Evolutionary conservation across 2,797 vertebrate genomes (phyloP).

Genomic region (Rachycentron canadum): DNA sequence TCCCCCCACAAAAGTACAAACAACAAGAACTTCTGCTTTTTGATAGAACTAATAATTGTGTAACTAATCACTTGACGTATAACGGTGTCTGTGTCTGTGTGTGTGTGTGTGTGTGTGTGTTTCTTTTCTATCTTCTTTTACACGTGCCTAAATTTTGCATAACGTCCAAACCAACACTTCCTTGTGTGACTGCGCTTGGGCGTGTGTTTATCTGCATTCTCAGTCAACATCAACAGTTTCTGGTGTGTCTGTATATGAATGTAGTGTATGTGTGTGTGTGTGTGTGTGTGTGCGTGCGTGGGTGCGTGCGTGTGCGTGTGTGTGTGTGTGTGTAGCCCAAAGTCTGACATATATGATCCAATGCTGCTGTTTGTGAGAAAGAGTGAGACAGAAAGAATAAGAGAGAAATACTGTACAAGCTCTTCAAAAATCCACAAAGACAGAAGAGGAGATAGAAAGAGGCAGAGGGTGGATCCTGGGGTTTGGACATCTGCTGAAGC

Average conservation of each 20-base stretch:
- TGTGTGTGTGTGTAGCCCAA: constrained; percentile 21
- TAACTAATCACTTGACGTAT: constrained; percentile 71
- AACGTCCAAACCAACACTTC: constrained; percentile 54
- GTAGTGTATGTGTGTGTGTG: constrained; percentile 20
- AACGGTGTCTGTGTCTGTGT: constrained; percentile 24
- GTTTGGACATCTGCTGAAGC: constrained; percentile 83
- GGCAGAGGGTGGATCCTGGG: constrained; percentile 56
- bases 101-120: constrained; percentile 15
- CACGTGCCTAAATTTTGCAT: constrained; percentile 51
- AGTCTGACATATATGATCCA: constrained; percentile 26
- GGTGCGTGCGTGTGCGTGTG: constrained; percentile 17
- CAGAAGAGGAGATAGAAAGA: constrained; percentile 35
- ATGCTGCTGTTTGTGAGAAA: constrained; percentile 12
- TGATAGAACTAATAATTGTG: constrained; percentile 66
- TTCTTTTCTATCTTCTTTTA: constrained; percentile 28
- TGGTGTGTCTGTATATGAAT: constrained; percentile 28
- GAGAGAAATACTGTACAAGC: constrained; percentile 3
- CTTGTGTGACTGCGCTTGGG: constrained; percentile 45
- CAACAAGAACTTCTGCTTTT: constrained; percentile 76
- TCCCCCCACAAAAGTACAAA: constrained; percentile 48
- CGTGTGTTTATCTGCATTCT: constrained; percentile 53
- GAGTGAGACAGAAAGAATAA: constrained; percentile 16
- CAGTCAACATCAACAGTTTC: constrained; percentile 43
- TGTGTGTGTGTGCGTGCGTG: constrained; percentile 27
- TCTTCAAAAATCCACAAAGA: constrained; percentile 33